A percentile compares a stretch with the other conserved stretches of the same genome.
Evolutionary conservation across 2,113 vertebrate species (phyloP).

Genomic region (Phodopus roborovskii): DNA sequence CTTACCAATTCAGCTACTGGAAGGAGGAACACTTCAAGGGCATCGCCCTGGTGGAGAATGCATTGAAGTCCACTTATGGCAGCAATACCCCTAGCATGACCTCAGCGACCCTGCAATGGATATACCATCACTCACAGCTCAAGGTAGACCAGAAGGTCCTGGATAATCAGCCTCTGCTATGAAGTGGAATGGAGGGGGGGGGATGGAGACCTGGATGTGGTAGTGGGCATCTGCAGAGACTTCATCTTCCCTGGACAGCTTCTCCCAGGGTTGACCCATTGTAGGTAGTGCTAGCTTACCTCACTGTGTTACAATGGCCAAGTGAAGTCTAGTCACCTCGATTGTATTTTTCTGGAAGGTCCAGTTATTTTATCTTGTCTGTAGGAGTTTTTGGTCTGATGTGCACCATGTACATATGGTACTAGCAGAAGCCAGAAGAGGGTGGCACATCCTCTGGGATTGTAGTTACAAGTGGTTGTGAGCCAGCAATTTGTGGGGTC

Average conservation of each 20-base stretch:
- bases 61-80: slow-evolving; percentile 87
- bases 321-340: neutral
- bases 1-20: slow-evolving; percentile 89
- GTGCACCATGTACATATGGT: neutral
- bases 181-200: neutral
- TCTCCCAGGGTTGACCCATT: neutral
- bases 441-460: neutral
- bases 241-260: neutral
- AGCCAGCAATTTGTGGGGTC: neutral
- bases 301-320: neutral
- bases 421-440: neutral
- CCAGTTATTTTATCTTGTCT: neutral
- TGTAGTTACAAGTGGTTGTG: neutral
- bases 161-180: no score
- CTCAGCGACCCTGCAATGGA: slow-evolving; percentile 91
- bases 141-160: slow-evolving; percentile 83
- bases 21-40: slow-evolving; percentile 92
- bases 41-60: slow-evolving; percentile 86
- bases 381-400: no score
- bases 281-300: neutral
- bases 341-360: neutral
- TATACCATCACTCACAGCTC: slow-evolving; percentile 94
- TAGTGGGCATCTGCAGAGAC: neutral
- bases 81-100: slow-evolving; percentile 86
- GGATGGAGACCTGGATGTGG: accelerated